Evolutionary conservation across 2,888 invertebrate species (phyloP), one percentile per base, ranked within the genome.

Genomic region (Lasioglossum pauxillum): DNA sequence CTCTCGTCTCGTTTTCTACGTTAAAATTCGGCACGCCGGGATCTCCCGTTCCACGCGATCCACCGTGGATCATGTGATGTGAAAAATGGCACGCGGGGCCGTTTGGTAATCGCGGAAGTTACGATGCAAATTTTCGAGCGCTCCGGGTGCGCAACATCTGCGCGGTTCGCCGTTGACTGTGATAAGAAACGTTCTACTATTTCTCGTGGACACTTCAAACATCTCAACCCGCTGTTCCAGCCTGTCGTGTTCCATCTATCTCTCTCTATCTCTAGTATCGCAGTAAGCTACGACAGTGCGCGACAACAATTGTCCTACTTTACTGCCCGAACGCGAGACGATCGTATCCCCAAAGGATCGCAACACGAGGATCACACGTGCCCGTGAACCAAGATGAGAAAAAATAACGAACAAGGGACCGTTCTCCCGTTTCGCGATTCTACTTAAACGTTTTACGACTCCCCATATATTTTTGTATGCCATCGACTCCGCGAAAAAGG

Each of bases 151-250:
- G 69, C 53, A 85, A 77, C 44, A 85, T 84, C 84, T 73, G 73
- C 75, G 78, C 86, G 88, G 77, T 85, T 85, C 75, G 78, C 88
- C 94, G 93, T 93, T 94, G 92, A 94, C 95, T 95, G 95, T 95
- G 95, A 95, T 95, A 95, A 93, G 92, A 94, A 92, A 93, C 86
- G 91, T 92, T 92, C 69, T 82, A 31, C 60, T 86, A 19, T 72
- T 88, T 83, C 75, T 90, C 86, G 91, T 90, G 87, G 82, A 87
- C 88, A 91, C 83, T 90, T 88, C 31, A 86, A 85, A 80, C 77
- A 79, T 71, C 83, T 69, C 84, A 27, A 44, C 69, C 27, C 60
- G 72, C 75, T 72, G 35, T 49, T 76, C 35, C 23, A 35, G 53
- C 16, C 14, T 64, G 64, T 64, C 64, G 64, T 64, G 31, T 7